Conservation (phyloP, 2,113 vertebrate species). For the Rattus rattus region DNA sequence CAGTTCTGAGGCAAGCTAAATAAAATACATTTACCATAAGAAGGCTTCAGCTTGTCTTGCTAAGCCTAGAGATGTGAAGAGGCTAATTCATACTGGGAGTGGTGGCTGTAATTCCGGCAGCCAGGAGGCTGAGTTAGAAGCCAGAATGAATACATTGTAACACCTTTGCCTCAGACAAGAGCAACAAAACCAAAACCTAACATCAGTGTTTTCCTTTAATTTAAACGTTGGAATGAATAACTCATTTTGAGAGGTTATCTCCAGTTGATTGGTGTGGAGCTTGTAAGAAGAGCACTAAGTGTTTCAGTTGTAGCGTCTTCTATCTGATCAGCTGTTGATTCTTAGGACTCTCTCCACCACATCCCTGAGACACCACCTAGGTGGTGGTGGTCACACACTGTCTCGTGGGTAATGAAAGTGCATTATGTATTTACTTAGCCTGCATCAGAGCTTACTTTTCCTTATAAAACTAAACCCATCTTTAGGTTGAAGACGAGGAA, state of each 20-base stretch:
- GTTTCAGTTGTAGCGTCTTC: not conserved
- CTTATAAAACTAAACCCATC: not conserved
- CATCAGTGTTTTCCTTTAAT: not conserved
- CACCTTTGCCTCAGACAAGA: not conserved
- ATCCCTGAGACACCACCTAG: not conserved
- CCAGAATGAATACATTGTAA: not conserved
- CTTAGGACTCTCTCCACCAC: not conserved
- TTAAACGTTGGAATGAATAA: not conserved
- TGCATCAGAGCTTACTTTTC: slow-evolving; percentile 70
- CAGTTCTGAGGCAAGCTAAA: slow-evolving; percentile 75
- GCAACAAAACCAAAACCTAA: not conserved
- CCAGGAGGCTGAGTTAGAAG: not conserved
- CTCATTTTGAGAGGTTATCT: slow-evolving; percentile 15
- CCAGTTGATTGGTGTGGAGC: not conserved
- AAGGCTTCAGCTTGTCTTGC: not conserved
- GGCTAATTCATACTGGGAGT: not conserved
- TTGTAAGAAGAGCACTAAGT: not conserved
- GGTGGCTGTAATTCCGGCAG: not conserved
- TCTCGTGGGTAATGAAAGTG: not conserved
- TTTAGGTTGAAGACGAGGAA: slow-evolving; percentile 27
- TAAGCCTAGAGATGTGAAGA: not conserved
- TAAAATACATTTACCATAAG: slow-evolving; percentile 38
- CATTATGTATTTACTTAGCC: slow-evolving; percentile 64
- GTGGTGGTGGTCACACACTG: not conserved
- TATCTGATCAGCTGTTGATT: not conserved